These are phyloP conservation scores for Cataglyphis cursor DNA, from an alignment of 2,888 invertebrate genomes.

Conservation along the genomic window DNA sequence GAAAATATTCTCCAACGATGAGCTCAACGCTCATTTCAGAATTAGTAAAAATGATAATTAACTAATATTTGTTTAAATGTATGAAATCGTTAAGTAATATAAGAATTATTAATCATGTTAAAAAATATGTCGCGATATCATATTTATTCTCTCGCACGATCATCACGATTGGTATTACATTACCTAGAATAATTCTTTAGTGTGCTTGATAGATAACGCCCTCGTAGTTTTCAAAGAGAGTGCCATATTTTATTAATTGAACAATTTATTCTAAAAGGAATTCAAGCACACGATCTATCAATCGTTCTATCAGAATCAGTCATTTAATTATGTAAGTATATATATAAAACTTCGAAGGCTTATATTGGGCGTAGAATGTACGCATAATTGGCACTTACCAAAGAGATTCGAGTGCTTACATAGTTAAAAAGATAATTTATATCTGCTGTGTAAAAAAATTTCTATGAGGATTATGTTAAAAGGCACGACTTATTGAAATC, in stretches of 20 bases:
- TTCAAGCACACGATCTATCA: background rate
- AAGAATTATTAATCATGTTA: background rate
- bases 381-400: constrained; percentile 56
- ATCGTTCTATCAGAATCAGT: background rate
- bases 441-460: constrained; percentile 80
- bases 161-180: background rate
- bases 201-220: background rate
- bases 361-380: constrained; percentile 16
- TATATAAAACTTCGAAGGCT: constrained; percentile 19
- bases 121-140: background rate
- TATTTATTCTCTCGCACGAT: background rate
- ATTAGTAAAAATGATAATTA: background rate
- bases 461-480: constrained; percentile 81
- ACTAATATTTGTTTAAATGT: background rate
- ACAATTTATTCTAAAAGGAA: background rate
- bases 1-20: background rate
- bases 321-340: background rate
- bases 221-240: background rate
- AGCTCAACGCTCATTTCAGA: background rate
- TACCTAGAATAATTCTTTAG: background rate
- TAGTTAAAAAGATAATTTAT: constrained; percentile 83
- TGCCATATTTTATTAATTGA: constrained; percentile 3
- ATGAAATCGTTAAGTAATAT: constrained; percentile 20
- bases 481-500: constrained; percentile 85
- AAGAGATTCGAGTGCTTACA: constrained; percentile 49